Percentiles rank a stretch among this genome's conserved stretches.
phyloP scores from a whole-genome alignment of 2,113 vertebrate species.

The Petromus typicus region DNA sequence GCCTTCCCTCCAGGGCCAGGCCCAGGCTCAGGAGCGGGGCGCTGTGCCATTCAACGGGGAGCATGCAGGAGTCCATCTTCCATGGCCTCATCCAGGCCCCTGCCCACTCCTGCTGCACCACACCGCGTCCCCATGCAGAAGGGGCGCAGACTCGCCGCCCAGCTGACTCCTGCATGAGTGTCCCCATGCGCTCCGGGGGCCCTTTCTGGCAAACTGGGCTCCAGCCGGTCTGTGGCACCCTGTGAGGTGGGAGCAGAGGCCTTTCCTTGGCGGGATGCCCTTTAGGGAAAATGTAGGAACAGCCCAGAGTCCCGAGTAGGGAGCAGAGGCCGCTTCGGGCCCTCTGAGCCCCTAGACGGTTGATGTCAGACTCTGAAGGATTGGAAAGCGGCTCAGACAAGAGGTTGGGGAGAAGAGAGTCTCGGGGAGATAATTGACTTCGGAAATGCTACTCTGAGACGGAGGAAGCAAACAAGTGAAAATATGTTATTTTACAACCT shows the following conservation, averaged over 20 bases:
- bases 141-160: accelerated
- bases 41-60: accelerated
- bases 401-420: conserved; percentile 19
- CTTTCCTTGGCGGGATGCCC: accelerated
- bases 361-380: not conserved
- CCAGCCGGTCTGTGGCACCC: not conserved
- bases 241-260: accelerated
- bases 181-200: too few relatives aligned
- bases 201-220: accelerated
- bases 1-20: not conserved
- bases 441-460: conserved; percentile 74
- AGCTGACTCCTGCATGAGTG: accelerated
- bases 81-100: not conserved
- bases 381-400: conserved; percentile 21
- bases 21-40: accelerated
- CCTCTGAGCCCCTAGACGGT: not conserved
- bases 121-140: accelerated
- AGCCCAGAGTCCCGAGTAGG: not conserved
- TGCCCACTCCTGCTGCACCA: not conserved
- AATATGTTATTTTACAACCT: conserved; percentile 89
- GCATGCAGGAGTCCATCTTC: not conserved
- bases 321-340: not conserved
- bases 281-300: not conserved
- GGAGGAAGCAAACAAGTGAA: conserved; percentile 84
- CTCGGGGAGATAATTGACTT: conserved; percentile 84